These are phyloP conservation scores for Sinocyclocheilus grahami DNA, from an alignment of 2,113 vertebrate genomes.

Conservation along the genomic window DNA sequence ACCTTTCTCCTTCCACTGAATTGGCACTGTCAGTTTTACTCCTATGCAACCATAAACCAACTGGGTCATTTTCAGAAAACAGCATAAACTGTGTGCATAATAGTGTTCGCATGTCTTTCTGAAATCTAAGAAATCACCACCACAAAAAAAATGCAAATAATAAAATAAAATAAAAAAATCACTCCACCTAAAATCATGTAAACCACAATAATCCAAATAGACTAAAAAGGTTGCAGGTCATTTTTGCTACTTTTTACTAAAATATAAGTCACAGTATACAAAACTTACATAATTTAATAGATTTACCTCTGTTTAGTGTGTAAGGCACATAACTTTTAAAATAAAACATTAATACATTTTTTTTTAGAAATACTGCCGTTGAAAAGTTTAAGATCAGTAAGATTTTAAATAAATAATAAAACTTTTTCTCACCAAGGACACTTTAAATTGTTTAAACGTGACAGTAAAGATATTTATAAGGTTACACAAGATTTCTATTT, in stretches of 20 bases:
- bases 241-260: background rate
- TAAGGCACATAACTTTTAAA: background rate
- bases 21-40: slow-evolving; percentile 80
- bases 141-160: no score
- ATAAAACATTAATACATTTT: background rate
- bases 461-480: no score
- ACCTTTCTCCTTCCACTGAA: slow-evolving; percentile 71
- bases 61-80: background rate
- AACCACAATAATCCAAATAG: no score
- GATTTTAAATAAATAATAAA: background rate
- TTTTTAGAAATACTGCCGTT: background rate
- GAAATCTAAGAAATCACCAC: no score
- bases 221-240: no score
- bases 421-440: background rate
- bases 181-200: no score
- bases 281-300: background rate
- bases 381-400: background rate
- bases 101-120: background rate
- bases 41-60: slow-evolving; percentile 69
- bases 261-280: background rate
- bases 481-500: no score
- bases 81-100: background rate
- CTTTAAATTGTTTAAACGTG: no score
- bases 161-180: no score
- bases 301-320: background rate